These are phyloP conservation scores for Amorpha juglandis DNA, from an alignment of 2,888 invertebrate genomes.

Conservation along the genomic window DNA sequence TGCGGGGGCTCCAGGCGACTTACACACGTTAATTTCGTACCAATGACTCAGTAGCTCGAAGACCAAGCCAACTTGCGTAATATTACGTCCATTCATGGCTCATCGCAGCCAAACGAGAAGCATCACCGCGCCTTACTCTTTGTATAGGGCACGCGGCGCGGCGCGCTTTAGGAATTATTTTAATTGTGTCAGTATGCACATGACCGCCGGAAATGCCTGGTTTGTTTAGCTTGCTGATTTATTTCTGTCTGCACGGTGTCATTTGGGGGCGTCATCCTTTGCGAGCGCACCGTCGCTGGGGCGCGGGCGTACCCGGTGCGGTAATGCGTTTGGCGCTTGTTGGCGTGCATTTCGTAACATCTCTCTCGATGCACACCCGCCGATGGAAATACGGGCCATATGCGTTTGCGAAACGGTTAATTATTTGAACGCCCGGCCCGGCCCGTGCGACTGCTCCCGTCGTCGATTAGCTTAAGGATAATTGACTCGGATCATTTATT, in stretches of 20 bases:
- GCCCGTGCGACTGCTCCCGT: conserved; percentile 32
- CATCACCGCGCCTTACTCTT: conserved; percentile 39
- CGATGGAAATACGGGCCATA: conserved; percentile 60
- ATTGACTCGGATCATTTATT: conserved; percentile 13
- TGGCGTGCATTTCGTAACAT: conserved; percentile 68
- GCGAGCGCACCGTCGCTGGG: conserved; percentile 45
- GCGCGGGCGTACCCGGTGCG: conserved; percentile 47
- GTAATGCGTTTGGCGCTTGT: conserved; percentile 69
- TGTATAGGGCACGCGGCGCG: conserved; percentile 40
- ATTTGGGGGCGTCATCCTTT: conserved; percentile 77
- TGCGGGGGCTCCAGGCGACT: conserved; percentile 58
- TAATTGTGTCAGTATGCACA: conserved; percentile 69
- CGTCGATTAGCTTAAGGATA: conserved; percentile 24
- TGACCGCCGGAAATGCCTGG: conserved; percentile 76
- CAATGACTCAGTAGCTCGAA: conserved; percentile 67
- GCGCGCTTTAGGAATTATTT: conserved; percentile 53
- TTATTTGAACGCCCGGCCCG: conserved; percentile 32
- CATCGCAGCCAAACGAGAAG: conserved; percentile 58
- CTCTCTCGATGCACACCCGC: conserved; percentile 49
- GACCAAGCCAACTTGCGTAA: conserved; percentile 69
- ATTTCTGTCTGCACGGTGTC: conserved; percentile 77
- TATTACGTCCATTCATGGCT: conserved; percentile 70
- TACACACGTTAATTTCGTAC: conserved; percentile 69
- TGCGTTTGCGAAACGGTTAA: conserved; percentile 52
- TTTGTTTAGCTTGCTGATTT: conserved; percentile 81